Base-by-base conservation (phyloP, 2,113 vertebrate species). In the Lepus timidus region DNA sequence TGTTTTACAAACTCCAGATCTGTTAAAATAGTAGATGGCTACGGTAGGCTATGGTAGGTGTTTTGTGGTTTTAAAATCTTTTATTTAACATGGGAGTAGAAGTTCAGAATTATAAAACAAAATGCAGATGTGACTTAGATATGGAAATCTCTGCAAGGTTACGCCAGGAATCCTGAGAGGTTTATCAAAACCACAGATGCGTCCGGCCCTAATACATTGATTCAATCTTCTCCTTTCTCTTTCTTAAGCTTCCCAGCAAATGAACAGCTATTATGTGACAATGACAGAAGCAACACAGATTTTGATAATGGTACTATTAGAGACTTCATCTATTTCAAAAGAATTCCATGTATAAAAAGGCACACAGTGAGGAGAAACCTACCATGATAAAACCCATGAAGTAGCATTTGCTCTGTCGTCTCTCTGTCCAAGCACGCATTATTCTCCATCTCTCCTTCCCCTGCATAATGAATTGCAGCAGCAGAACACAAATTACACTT, bases 1-100 rank as follows among this genome's bases (percentile, higher is more conserved):
- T 91, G 75, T 11, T 49, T 94, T 94, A 31, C 84, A 95, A 97
- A 97, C 29, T 93, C 52, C 55, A 75, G 70, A 95, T 82, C 58
- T 93, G 85, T 20, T 73, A 44, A 86, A 91, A 81, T 33, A 52
- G 67, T 31, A 86, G 68, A 91, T 64, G 7, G 51, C 51, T 82
- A 19, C 0, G 0, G 14, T 31, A 36, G 36, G 17, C 23, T 68
- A 4, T 55, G 33, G 6, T 6, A 52, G 4, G 33, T 2, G 73
- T 31, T 58, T 58, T 29, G 19, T 67, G 17, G 33, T 19, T 76
- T 14, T 89, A 70, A 95, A 95, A 96, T 82, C 23, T 4, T 90
- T 74, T 49, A 74, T 85, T 94, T 96, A 94, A 19, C 20, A 9
- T 85, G 7, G 10, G 13, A 93, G 2, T 33, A 55, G 13, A 89